phyloP scores from a whole-genome alignment of 2,113 vertebrate species.

The Calidris pugnax region DNA sequence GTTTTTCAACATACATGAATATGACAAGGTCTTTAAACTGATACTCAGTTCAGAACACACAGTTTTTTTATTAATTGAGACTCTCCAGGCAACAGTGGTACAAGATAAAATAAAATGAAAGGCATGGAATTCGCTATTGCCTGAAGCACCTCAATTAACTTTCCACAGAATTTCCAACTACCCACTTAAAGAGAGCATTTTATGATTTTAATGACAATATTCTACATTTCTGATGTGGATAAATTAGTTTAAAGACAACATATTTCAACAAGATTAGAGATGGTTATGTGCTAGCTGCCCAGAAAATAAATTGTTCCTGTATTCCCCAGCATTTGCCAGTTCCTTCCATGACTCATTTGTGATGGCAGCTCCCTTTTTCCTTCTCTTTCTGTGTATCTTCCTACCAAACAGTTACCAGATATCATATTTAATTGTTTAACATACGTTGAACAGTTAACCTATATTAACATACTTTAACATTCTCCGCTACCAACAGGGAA shows the following conservation, averaged over 20 bases:
- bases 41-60: slow-evolving; percentile 45
- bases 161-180: slow-evolving; percentile 60
- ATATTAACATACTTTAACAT: background rate
- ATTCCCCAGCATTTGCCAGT: background rate
- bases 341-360: background rate
- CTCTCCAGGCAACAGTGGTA: slow-evolving; percentile 36
- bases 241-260: slow-evolving; percentile 56
- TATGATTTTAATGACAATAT: slow-evolving; percentile 61
- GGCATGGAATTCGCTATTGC: slow-evolving; percentile 14
- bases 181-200: slow-evolving; percentile 60
- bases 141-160: slow-evolving; percentile 71
- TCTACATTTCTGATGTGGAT: slow-evolving; percentile 49
- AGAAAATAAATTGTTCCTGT: slow-evolving; percentile 1
- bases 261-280: slow-evolving; percentile 40
- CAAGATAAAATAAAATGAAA: slow-evolving; percentile 67
- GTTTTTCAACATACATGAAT: background rate
- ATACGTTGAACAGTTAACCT: background rate
- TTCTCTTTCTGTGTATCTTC: background rate
- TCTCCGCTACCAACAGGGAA: background rate
- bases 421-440: background rate
- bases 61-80: slow-evolving; percentile 62
- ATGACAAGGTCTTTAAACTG: slow-evolving; percentile 39
- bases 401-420: background rate
- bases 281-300: background rate
- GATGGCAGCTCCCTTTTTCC: background rate